Evolutionary conservation across 2,888 invertebrate species (phyloP), one percentile per base, ranked within the genome.

Genomic region (Polydrusus cervinus): DNA sequence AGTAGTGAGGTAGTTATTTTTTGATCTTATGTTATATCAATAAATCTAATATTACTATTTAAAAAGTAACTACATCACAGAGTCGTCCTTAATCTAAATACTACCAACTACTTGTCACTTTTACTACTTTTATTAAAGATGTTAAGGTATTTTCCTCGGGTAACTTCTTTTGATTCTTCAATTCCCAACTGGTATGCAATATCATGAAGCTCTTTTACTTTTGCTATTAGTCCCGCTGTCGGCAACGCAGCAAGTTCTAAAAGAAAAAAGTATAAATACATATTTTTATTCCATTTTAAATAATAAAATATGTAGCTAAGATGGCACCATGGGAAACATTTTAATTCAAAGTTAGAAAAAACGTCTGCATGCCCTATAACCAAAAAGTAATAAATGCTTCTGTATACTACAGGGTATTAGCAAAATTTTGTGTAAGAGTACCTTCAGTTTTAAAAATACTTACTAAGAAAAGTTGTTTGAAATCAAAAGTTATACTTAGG

Each of bases 151-250:
- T 97, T 97, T 49, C 97, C 98, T 81, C 98, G 89, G 0, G 97
- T 97, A 94, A 98, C 96, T 89, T 98, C 98, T 86, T 96, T 96
- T 0, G 97, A 94, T 88, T 99, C 98, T 85, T 97, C 97, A 14
- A 97, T 89, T 3, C 98, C 98, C 38, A 99, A 89, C 83, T 97
- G 95, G 87, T 98, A 99, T 0, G 98, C 97, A 75, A 95, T 90
- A 84, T 98, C 97, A 85, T 98, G 97, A 14, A 99, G 89, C 84
- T 96, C 95, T 86, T 96, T 95, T 0, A 99, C 96, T 90, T 98
- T 98, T 82, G 95, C 93, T 81, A 98, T 94, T 34, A 99, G 89
- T 78, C 94, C 94, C 76, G 95, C 92, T 68, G 95, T 93, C 9
- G 96, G 92, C 66, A 98, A 85, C 10, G 91, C 88, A 20, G 93